Conservation (phyloP, 1,140 invertebrate genomes). For the Drosophila asahinai region DNA sequence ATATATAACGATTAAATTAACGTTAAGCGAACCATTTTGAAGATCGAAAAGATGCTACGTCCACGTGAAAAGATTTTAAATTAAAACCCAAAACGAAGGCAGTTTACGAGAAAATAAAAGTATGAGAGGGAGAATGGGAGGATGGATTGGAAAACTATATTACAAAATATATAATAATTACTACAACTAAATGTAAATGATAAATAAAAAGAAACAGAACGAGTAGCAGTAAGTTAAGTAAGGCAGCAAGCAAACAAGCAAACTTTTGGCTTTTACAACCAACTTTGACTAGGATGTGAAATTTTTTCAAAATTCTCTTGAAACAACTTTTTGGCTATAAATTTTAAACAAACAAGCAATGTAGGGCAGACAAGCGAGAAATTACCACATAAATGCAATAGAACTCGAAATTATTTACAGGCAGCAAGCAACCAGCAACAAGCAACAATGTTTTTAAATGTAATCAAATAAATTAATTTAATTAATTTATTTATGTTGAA, state of each 20-base stretch:
- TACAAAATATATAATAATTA: conserved; percentile 66
- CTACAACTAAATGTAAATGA: conserved; percentile 74
- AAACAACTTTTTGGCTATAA: conserved; percentile 82
- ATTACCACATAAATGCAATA: conserved; percentile 84
- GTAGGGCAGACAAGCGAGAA: conserved; percentile 68
- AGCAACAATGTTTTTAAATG: conserved; percentile 61
- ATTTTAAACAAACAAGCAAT: conserved; percentile 65
- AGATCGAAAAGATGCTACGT: conserved; percentile 40
- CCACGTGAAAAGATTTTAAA: conserved; percentile 73
- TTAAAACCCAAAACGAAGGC: conserved; percentile 38
- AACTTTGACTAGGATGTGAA: conserved; percentile 75
- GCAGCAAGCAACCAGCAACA: conserved; percentile 62
- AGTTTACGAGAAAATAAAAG: conserved; percentile 50
- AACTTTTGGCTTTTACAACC: conserved; percentile 80
- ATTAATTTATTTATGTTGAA: conserved; percentile 82
- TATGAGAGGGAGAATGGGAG: background rate
- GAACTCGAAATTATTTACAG: conserved; percentile 84
- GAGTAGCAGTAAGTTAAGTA: conserved; percentile 70
- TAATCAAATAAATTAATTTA: conserved; percentile 84
- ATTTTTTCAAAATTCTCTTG: conserved; percentile 77
- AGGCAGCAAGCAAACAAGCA: conserved; percentile 64
- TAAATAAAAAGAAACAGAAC: conserved; percentile 32
- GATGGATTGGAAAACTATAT: conserved; percentile 33
- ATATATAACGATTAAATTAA: conserved; percentile 65
- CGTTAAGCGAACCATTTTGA: conserved; percentile 68